Evolutionary conservation across 2,888 invertebrate species (phyloP).

Genomic region (Troglohyphantes excavatus): DNA sequence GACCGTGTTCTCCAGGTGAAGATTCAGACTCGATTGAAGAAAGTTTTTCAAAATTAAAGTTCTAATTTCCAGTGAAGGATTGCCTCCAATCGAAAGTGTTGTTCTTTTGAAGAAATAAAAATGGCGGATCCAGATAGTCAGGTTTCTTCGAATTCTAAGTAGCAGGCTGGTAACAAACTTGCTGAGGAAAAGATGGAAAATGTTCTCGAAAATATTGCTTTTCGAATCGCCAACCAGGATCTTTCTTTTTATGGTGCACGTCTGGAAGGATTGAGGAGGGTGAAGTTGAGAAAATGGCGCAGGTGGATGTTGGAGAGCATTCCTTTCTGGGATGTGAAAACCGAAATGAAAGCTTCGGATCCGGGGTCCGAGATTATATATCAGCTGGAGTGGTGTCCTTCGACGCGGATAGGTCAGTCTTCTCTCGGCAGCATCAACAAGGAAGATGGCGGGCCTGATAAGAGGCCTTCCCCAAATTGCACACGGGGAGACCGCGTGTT

Average conservation of each 20-base stretch:
- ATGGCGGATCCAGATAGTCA: no score
- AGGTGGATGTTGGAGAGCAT: background rate
- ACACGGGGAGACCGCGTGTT: background rate
- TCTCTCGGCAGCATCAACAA: background rate
- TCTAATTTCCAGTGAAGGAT: no score
- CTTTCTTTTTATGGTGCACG: background rate
- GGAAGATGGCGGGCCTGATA: conserved; percentile 32
- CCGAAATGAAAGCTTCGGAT: background rate
- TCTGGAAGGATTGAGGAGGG: background rate
- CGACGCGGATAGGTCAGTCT: conserved; percentile 50
- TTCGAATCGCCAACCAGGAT: background rate
- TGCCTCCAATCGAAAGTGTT: no score
- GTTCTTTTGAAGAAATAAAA: no score
- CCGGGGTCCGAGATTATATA: conserved; percentile 14
- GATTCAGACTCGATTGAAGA: no score
- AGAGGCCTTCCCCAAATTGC: conserved; percentile 66
- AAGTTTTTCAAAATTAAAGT: no score
- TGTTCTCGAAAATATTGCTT: background rate
- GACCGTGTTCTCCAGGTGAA: no score
- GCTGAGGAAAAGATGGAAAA: background rate
- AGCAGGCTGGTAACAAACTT: no score
- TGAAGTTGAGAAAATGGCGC: conserved; percentile 7
- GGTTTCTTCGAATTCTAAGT: no score
- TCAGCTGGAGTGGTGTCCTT: conserved; percentile 27
- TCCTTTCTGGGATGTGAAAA: background rate